Evolutionary conservation across 2,113 vertebrate species (phyloP).

Genomic region (Corvus cornix): DNA sequence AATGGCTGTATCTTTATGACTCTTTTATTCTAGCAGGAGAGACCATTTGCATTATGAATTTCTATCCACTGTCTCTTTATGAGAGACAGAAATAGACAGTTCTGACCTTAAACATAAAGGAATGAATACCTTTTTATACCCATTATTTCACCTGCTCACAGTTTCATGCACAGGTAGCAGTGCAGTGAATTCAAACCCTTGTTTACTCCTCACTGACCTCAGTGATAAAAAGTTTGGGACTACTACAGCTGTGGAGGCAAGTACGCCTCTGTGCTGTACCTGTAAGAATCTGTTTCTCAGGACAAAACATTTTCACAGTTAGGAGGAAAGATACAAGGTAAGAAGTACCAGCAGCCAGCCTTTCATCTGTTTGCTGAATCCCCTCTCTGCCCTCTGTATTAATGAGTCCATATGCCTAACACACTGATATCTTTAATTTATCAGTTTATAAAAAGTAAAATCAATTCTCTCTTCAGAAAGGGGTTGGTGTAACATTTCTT

Average conservation of each 20-base stretch:
- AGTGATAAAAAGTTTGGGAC: background rate
- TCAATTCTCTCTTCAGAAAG: background rate
- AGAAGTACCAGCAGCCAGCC: background rate
- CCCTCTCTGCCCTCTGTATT: background rate
- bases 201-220: background rate
- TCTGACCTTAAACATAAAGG: background rate
- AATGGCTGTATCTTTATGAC: slow-evolving; percentile 1
- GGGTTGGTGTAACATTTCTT: background rate
- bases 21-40: background rate
- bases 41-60: slow-evolving; percentile 11
- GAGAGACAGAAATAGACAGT: background rate
- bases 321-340: background rate
- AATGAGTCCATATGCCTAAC: background rate
- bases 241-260: background rate
- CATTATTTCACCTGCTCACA: background rate
- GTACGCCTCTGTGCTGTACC: background rate
- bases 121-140: background rate
- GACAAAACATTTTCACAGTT: background rate
- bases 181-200: background rate
- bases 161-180: background rate
- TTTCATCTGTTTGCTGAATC: background rate
- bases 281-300: background rate
- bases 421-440: background rate
- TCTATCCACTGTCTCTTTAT: background rate
- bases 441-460: background rate